A percentile compares a stretch with the other conserved stretches of the same genome.
phyloP scores from a whole-genome alignment of 1,140 invertebrate genomes.

The Macrocentrus cingulum region DNA sequence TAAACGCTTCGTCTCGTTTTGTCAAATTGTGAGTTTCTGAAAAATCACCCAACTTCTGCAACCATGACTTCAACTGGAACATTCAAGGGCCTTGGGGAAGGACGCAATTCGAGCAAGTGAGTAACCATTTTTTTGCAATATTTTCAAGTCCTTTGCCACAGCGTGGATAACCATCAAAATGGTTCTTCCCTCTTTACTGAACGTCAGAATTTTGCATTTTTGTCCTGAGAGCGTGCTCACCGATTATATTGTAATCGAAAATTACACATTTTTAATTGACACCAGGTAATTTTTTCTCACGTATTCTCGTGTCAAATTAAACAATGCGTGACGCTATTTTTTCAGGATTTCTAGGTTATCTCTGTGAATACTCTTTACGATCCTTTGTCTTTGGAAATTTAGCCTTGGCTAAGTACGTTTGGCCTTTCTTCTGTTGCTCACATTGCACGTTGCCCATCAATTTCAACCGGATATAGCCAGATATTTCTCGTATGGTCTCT shows the following conservation, averaged over 20 bases:
- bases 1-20: conserved; percentile 4
- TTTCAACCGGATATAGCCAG: conserved; percentile 43
- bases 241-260: too few species aligned
- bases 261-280: too few species aligned
- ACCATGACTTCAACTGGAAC: conserved; percentile 51
- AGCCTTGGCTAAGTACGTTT: not conserved
- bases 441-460: conserved; percentile 27
- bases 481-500: conserved; percentile 31
- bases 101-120: conserved; percentile 51
- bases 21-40: not conserved
- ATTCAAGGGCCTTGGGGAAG: conserved; percentile 38
- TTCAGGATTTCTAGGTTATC: too few species aligned
- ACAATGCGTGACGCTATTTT: too few species aligned
- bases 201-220: too few species aligned
- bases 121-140: conserved; percentile 28
- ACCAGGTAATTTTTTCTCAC: too few species aligned
- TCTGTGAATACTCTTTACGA: conserved; percentile 4
- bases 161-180: conserved; percentile 1
- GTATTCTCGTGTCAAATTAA: too few species aligned
- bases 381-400: conserved; percentile 21
- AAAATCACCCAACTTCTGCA: not conserved
- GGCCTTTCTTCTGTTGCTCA: conserved; percentile 13
- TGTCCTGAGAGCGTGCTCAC: too few species aligned
- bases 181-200: too few species aligned
- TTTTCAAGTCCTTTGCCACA: conserved; percentile 12